Evolutionary conservation across 2,797 vertebrate species (phyloP).

Genomic region (Aphelocoma californica): DNA sequence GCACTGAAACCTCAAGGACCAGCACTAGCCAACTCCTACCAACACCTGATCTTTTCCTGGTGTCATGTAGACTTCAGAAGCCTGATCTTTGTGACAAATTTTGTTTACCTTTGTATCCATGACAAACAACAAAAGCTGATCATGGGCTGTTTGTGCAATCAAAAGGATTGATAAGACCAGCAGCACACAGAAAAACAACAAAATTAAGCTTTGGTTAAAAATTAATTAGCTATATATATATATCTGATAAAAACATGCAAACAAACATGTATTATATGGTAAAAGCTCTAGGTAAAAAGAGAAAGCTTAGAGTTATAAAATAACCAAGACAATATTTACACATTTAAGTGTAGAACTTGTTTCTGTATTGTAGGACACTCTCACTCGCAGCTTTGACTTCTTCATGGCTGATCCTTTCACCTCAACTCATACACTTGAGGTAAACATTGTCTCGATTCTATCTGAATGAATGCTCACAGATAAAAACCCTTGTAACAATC

Average conservation of each 20-base stretch:
- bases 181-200: background rate
- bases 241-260: background rate
- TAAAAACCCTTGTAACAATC: background rate
- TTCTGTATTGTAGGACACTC: background rate
- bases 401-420: background rate
- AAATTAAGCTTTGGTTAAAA: slow-evolving; percentile 44
- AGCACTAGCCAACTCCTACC: background rate
- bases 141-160: background rate
- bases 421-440: background rate
- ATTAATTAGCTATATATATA: background rate
- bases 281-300: background rate
- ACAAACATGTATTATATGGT: background rate
- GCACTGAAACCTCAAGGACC: background rate
- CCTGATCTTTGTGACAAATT: background rate
- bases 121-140: background rate
- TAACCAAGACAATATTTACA: background rate
- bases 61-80: background rate
- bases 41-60: background rate
- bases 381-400: background rate
- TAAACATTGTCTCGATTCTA: background rate
- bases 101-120: background rate
- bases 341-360: background rate
- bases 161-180: background rate
- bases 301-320: background rate
- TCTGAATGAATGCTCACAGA: background rate